A percentile compares a stretch with the other conserved stretches of the same genome.
phyloP scores from a whole-genome alignment of 2,797 vertebrate species.

The Artibeus lituratus region DNA sequence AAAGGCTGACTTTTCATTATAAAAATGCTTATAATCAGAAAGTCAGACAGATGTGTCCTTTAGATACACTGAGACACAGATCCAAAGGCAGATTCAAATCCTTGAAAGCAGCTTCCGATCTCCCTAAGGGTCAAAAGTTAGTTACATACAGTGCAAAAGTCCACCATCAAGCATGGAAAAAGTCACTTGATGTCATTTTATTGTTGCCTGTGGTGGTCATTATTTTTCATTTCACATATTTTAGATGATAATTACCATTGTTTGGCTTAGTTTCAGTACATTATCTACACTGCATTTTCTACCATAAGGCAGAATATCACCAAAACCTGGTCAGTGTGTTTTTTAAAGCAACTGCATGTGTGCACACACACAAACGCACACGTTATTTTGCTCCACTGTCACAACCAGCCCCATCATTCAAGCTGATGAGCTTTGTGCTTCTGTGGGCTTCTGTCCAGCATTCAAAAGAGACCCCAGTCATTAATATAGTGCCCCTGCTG shows the following conservation, averaged over 20 bases:
- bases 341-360: neutral
- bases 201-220: neutral
- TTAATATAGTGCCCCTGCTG: neutral
- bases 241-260: neutral
- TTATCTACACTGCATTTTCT: neutral
- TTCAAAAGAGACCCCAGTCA: constrained; percentile 50
- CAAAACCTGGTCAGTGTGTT: neutral
- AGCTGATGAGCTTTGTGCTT: constrained; percentile 5
- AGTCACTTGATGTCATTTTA: neutral
- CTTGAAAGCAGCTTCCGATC: neutral
- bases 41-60: neutral
- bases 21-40: constrained; percentile 43
- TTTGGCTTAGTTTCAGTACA: neutral
- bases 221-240: neutral
- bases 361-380: neutral
- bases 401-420: neutral
- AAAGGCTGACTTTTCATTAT: constrained; percentile 30
- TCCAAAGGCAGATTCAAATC: neutral
- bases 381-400: neutral
- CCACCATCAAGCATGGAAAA: neutral
- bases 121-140: neutral
- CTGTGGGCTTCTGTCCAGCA: constrained; percentile 40
- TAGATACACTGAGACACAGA: neutral
- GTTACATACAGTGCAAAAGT: neutral
- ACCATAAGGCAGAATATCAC: neutral